phyloP scores from a whole-genome alignment of 2,113 vertebrate species.

The Egretta garzetta region DNA sequence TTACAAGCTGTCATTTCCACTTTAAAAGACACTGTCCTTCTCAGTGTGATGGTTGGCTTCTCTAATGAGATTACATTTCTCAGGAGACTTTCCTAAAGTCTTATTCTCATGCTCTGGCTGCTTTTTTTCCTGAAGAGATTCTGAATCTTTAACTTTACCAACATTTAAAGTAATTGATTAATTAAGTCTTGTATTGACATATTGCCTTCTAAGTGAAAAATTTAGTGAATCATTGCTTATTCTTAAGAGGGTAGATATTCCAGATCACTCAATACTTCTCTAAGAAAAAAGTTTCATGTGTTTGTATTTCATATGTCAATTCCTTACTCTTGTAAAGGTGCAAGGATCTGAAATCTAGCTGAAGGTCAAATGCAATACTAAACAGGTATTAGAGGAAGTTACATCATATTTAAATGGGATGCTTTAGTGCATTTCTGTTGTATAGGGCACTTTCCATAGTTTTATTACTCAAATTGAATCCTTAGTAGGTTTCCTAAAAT shows the following conservation, averaged over 20 bases:
- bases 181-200: not conserved
- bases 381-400: not conserved
- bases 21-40: not conserved
- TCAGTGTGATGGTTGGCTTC: not conserved
- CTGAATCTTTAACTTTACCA: not conserved
- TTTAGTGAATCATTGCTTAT: not conserved
- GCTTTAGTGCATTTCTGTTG: not conserved
- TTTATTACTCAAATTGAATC: not conserved
- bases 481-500: not conserved
- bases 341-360: not conserved
- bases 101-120: not conserved
- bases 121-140: not conserved
- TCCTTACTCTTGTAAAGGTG: not conserved
- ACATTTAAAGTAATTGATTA: not conserved
- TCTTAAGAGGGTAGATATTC: not conserved
- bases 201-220: not conserved
- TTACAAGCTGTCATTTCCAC: slow-evolving; percentile 1
- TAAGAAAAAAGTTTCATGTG: not conserved
- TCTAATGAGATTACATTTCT: not conserved
- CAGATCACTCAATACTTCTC: not conserved
- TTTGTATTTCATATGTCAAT: not conserved
- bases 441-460: not conserved
- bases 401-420: not conserved
- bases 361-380: not conserved
- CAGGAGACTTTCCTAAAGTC: not conserved